Percentiles rank a stretch among this genome's conserved stretches.
Evolutionary conservation across 2,113 vertebrate genomes (phyloP).

Genomic region (Uria aalge): DNA sequence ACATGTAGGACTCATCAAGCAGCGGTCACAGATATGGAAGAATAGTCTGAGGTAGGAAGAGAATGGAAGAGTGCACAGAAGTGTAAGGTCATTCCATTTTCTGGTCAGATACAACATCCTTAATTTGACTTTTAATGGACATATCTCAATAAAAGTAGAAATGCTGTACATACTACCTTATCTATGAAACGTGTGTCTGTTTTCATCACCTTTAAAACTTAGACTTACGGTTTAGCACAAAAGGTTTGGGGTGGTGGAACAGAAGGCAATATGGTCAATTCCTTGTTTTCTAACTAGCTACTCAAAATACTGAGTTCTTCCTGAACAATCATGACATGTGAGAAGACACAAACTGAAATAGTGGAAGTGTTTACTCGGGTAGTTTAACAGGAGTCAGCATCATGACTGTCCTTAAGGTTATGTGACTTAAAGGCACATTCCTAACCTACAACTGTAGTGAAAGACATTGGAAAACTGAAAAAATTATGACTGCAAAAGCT

Average conservation of each 20-base stretch:
- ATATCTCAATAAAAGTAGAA: neutral
- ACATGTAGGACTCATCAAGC: neutral
- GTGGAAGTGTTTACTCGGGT: neutral
- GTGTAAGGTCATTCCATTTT: neutral
- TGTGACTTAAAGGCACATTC: neutral
- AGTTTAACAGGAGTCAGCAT: neutral
- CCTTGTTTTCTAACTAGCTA: neutral
- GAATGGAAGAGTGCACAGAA: neutral
- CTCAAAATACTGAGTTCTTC: neutral
- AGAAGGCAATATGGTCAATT: neutral
- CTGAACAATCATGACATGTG: neutral
- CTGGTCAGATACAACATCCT: neutral
- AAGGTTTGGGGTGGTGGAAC: neutral
- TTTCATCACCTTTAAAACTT: neutral
- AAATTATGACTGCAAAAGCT: neutral
- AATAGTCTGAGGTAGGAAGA: neutral
- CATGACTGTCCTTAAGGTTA: neutral
- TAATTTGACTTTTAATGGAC: neutral
- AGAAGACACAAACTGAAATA: neutral
- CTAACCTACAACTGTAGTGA: neutral
- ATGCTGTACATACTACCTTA: neutral
- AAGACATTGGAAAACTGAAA: neutral
- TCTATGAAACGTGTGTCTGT: neutral
- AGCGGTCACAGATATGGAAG: neutral
- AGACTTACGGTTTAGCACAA: neutral